Evolutionary conservation across 2,797 vertebrate genomes (phyloP).

Genomic region (Leptatherina wallacei): DNA sequence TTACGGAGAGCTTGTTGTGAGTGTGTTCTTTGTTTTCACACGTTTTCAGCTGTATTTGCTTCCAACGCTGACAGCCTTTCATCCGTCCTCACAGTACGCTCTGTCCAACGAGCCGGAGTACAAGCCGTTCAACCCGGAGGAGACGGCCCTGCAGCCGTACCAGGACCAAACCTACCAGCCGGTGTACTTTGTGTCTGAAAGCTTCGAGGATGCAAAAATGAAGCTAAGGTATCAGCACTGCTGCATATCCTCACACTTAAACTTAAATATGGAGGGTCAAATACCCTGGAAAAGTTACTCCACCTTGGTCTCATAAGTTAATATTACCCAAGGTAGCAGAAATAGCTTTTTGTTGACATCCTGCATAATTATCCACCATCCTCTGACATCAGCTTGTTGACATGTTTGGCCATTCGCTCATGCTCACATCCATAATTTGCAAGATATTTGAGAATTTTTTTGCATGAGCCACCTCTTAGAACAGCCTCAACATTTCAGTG

Average conservation of each 20-base stretch:
- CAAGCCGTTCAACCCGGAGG: conserved; percentile 84
- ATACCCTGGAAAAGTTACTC: background rate
- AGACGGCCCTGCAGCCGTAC: conserved; percentile 83
- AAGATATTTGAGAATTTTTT: background rate
- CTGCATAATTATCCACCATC: background rate
- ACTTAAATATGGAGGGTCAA: background rate
- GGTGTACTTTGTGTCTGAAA: conserved; percentile 89
- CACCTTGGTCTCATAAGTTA: background rate
- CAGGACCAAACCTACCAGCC: conserved; percentile 89
- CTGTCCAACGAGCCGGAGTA: conserved; percentile 87
- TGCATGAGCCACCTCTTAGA: background rate
- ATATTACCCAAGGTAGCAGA: background rate
- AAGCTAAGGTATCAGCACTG: conserved; percentile 80
- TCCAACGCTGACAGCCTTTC: background rate
- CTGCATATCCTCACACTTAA: background rate
- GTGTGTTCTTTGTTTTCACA: conserved; percentile 21
- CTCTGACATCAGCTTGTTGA: background rate
- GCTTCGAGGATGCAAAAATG: conserved; percentile 87
- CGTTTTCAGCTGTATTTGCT: background rate
- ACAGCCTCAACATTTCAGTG: no score
- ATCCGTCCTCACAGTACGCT: conserved; percentile 75
- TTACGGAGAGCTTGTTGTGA: conserved; percentile 86
- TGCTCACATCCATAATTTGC: background rate
- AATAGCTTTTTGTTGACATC: background rate
- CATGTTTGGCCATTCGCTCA: background rate